These are phyloP conservation scores for Otus sunia DNA, from an alignment of 2,113 vertebrate genomes.

Conservation along the genomic window DNA sequence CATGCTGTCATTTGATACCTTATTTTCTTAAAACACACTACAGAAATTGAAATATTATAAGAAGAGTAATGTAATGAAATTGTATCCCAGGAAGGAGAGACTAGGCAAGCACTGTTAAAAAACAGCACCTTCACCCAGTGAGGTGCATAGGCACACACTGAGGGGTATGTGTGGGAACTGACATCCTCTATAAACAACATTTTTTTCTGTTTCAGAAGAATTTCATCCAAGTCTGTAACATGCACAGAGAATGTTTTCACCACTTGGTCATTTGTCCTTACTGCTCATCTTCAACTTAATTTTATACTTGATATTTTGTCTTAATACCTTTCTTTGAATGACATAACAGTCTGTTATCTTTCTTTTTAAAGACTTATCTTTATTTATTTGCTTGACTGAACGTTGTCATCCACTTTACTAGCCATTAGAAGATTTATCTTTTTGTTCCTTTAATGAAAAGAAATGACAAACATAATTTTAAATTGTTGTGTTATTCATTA, in stretches of 20 bases:
- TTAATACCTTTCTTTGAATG: background rate
- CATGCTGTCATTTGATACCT: background rate
- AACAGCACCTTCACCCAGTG: background rate
- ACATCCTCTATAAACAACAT: background rate
- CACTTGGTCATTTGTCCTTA: background rate
- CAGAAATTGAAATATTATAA: background rate
- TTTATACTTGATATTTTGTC: background rate
- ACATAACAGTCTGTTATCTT: background rate
- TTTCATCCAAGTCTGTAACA: background rate
- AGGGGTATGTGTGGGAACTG: background rate
- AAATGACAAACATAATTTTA: background rate
- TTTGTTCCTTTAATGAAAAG: slow-evolving; percentile 1
- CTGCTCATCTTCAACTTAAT: background rate
- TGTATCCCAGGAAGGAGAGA: background rate
- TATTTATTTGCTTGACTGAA: background rate
- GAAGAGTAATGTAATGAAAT: background rate
- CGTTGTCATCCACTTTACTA: background rate
- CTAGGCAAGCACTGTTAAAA: background rate
- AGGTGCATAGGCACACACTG: accelerated
- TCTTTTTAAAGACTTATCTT: background rate
- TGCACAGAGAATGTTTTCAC: background rate
- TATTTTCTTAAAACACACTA: background rate
- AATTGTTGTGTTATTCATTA: background rate
- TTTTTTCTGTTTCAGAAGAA: background rate
- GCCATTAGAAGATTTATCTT: background rate